Evolutionary conservation across 2,113 vertebrate species (phyloP), one percentile per base, ranked within the genome.

Genomic region (Alaudala cheleensis): DNA sequence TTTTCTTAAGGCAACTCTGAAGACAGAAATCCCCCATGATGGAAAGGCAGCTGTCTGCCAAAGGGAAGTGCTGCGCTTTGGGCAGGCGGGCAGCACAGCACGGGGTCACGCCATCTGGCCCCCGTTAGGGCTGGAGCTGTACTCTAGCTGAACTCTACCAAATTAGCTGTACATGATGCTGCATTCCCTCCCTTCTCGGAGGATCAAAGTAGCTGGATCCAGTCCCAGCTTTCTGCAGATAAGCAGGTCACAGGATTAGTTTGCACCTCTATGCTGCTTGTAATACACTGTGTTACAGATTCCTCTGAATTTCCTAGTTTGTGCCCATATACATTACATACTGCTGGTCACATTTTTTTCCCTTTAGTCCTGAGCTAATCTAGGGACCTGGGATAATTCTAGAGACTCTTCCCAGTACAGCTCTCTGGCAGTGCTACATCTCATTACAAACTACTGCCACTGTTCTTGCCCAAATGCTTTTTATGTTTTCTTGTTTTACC

Each of bases 161-260:
- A 98, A 98, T 98, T 98, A 98, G 97, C 97, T 95, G 89, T 92
- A 96, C 95, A 91, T 4, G 77, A 91, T 88, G 93, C 92, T 96
- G 96, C 97, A 78, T 94, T 96, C 96, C 94, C 93, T 96, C 88
- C 95, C 95, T 97, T 97, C 97, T 86, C 25, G 6, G 74, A 94
- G 92, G 97, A 98, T 98, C 98, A 98, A 97, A 98, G 97, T 56
- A 72, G 81, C 91, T 98, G 98, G 98, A 98, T 49, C 4, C 15
- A 57, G 78, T 93, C 97, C 97, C 97, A 96, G 97, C 51, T 86
- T 95, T 96, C 91, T 92, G 74, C 47, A 97, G 98, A 98, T 98
- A 98, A 97, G 93, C 90, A 95, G 94, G 97, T 98, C 98, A 98
- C 97, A 97, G 97, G 97, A 96, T 96, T 95, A 67, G 45, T 97